Percentiles rank a stretch among this genome's conserved stretches.
Conservation (phyloP, 2,888 invertebrate genomes). For the Brachynemurus nebulosus region DNA sequence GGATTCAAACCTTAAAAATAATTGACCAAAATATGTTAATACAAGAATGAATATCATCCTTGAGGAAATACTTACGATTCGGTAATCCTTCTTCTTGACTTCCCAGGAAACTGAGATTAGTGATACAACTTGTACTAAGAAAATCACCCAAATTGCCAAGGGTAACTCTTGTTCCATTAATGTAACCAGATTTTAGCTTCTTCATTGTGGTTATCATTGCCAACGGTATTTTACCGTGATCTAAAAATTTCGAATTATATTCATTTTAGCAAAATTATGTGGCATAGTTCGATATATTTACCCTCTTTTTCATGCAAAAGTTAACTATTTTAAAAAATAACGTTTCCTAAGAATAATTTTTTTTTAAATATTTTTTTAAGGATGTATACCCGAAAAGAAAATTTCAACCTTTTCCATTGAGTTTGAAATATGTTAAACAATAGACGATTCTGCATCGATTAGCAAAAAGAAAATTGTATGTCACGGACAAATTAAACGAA, state of each 20-base stretch:
- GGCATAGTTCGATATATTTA: background rate
- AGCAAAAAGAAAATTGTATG: too few species aligned
- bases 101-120: slow-evolving; percentile 89
- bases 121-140: slow-evolving; percentile 92
- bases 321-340: too few species aligned
- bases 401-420: too few species aligned
- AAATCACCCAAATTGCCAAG: slow-evolving; percentile 92
- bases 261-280: background rate
- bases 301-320: background rate
- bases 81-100: slow-evolving; percentile 87
- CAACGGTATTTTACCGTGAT: slow-evolving; percentile 80
- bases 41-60: background rate
- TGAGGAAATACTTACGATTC: slow-evolving; percentile 45
- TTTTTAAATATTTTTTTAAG: too few species aligned
- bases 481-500: too few species aligned
- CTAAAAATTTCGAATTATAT: slow-evolving; percentile 36
- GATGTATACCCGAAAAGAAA: too few species aligned
- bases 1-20: slow-evolving; percentile 50
- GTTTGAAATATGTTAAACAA: too few species aligned
- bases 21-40: slow-evolving; percentile 3
- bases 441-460: too few species aligned
- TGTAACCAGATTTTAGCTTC: slow-evolving; percentile 95
- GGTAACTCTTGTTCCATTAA: slow-evolving; percentile 95
- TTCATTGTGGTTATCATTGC: slow-evolving; percentile 97
- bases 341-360: too few species aligned